Evolutionary conservation across 2,113 vertebrate species (phyloP).

Genomic region (Apistogramma diplotaenia): DNA sequence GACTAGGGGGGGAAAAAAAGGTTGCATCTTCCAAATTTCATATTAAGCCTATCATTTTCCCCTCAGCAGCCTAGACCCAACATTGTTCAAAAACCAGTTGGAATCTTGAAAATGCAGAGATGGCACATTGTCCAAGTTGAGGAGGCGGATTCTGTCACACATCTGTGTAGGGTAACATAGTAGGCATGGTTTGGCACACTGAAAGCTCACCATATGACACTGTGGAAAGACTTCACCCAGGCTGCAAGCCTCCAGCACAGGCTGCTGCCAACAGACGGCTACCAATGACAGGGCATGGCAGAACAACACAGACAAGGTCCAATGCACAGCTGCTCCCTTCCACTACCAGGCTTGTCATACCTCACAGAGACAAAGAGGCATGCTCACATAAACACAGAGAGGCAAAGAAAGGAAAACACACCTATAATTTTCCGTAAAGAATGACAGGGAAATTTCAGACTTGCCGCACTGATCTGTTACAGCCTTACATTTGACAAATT

Average conservation of each 20-base stretch:
- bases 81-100: constrained; percentile 35
- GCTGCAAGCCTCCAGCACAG: constrained; percentile 60
- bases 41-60: constrained; percentile 43
- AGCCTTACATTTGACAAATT: constrained; percentile 23
- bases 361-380: constrained; percentile 63
- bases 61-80: constrained; percentile 24
- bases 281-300: constrained; percentile 72
- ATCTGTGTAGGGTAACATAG: constrained; percentile 53
- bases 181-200: constrained; percentile 43
- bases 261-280: constrained; percentile 70
- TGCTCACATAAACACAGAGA: constrained; percentile 19
- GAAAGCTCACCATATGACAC: constrained; percentile 65
- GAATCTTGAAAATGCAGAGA: constrained; percentile 37
- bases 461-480: not conserved
- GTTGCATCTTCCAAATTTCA: constrained; percentile 56
- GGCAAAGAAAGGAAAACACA: constrained; percentile 9
- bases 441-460: constrained; percentile 9
- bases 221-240: constrained; percentile 48
- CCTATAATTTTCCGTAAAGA: constrained; percentile 16
- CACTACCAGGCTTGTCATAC: constrained; percentile 60
- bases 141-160: constrained; percentile 49
- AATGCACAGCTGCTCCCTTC: constrained; percentile 70
- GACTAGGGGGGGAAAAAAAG: constrained; percentile 18
- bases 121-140: constrained; percentile 35
- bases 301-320: constrained; percentile 67